A percentile compares a stretch with the other conserved stretches of the same genome.
Evolutionary conservation across 2,888 invertebrate genomes (phyloP).

Genomic region (Palloptera scutellata): DNA sequence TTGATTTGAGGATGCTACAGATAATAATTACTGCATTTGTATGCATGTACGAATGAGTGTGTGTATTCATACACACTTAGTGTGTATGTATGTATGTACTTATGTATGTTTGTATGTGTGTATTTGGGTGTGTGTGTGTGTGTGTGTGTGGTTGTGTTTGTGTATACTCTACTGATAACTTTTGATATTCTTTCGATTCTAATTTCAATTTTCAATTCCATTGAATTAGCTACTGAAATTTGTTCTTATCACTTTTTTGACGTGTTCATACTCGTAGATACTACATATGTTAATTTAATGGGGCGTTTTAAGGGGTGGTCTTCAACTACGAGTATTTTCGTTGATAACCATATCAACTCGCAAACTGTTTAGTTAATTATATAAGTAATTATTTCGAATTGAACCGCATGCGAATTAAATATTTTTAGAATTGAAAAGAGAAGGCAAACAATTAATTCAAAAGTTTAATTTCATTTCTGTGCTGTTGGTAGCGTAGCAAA

Average conservation of each 20-base stretch:
- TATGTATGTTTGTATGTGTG: neutral
- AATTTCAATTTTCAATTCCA: conserved; percentile 4
- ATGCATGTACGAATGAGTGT: neutral
- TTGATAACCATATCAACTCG: neutral
- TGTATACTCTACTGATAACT: conserved; percentile 5
- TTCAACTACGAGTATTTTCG: neutral
- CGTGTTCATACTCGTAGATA: too few relatives aligned
- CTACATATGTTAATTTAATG: neutral
- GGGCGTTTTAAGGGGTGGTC: conserved; percentile 9
- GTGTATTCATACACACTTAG: neutral
- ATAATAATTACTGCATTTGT: neutral
- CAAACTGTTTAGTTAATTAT: neutral
- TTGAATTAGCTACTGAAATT: neutral
- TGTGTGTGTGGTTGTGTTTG: conserved; percentile 1
- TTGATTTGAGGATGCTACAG: conserved; percentile 1
- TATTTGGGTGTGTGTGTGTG: neutral
- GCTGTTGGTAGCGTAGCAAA: too few relatives aligned
- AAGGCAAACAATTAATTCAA: neutral
- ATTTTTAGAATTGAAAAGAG: neutral
- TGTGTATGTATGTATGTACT: conserved; percentile 3
- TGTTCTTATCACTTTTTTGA: too few relatives aligned
- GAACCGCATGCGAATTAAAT: neutral
- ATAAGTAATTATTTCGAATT: neutral
- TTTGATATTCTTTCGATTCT: conserved; percentile 4
- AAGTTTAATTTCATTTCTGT: too few relatives aligned